These are phyloP conservation scores for Zaprionus taronus DNA, from an alignment of 1,140 invertebrate species.

Conservation along the genomic window DNA sequence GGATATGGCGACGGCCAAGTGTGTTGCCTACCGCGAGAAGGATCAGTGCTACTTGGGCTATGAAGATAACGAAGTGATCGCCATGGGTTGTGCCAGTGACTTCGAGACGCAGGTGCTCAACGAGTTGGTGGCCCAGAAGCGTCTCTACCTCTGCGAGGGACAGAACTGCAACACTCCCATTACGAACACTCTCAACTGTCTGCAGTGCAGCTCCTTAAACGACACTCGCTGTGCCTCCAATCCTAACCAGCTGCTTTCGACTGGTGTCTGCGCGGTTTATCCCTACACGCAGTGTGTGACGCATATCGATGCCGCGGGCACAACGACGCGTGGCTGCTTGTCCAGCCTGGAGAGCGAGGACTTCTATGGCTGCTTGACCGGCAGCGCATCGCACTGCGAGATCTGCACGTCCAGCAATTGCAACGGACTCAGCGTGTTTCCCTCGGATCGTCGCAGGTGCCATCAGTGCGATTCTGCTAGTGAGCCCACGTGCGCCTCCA, in stretches of 20 bases:
- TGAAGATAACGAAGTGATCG: slow-evolving; percentile 42
- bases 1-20: slow-evolving; percentile 23
- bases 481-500: slow-evolving; percentile 34
- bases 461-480: slow-evolving; percentile 65
- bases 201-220: slow-evolving; percentile 51
- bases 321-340: slow-evolving; percentile 65
- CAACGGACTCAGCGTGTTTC: slow-evolving; percentile 68
- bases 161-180: slow-evolving; percentile 58
- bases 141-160: slow-evolving; percentile 58
- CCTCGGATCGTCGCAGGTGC: slow-evolving; percentile 52
- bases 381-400: slow-evolving; percentile 49
- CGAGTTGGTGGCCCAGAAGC: slow-evolving; percentile 63
- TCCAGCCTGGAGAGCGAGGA: slow-evolving; percentile 37
- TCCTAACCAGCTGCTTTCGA: slow-evolving; percentile 62
- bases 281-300: slow-evolving; percentile 74
- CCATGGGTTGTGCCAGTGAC: slow-evolving; percentile 74
- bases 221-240: slow-evolving; percentile 71
- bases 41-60: slow-evolving; percentile 72
- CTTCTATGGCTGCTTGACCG: slow-evolving; percentile 64
- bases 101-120: slow-evolving; percentile 61
- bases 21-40: slow-evolving; percentile 56
- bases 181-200: slow-evolving; percentile 53
- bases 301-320: slow-evolving; percentile 53
- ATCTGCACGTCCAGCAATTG: slow-evolving; percentile 62
- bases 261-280: slow-evolving; percentile 43